Evolutionary conservation across 2,888 invertebrate genomes (phyloP).

Genomic region (Odontocerum albicorne): DNA sequence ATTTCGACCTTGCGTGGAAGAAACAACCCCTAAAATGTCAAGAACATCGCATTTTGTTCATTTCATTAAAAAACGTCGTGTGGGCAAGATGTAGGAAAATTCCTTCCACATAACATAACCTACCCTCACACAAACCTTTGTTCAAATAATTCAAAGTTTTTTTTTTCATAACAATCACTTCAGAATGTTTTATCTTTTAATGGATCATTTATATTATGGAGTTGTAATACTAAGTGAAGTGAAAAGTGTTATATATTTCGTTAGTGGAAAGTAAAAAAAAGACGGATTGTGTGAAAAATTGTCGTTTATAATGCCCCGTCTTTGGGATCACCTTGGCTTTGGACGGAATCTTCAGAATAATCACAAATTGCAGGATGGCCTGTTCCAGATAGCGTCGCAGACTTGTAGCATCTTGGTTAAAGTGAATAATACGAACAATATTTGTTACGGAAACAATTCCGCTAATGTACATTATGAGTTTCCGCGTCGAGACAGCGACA

Average conservation of each 20-base stretch:
- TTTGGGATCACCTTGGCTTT: constrained; percentile 63
- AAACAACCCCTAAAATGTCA: constrained; percentile 9
- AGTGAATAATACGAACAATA: constrained; percentile 76
- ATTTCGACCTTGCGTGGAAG: constrained; percentile 15
- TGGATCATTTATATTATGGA: too few species aligned
- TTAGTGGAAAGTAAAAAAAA: too few species aligned
- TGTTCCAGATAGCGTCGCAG: constrained; percentile 77
- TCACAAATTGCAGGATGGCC: constrained; percentile 71
- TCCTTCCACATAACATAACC: too few species aligned
- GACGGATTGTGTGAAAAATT: too few species aligned
- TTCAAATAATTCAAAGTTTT: too few species aligned
- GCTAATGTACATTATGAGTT: constrained; percentile 65
- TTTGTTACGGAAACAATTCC: constrained; percentile 66
- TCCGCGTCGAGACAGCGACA: constrained; percentile 42
- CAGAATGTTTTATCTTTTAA: too few species aligned
- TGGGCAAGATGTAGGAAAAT: too few species aligned
- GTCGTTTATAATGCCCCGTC: constrained; percentile 54
- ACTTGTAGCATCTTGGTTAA: constrained; percentile 77
- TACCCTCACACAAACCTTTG: too few species aligned
- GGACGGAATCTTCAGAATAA: constrained; percentile 57
- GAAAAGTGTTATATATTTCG: too few species aligned
- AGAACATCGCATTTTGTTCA: constrained; percentile 3
- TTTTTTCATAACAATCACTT: too few species aligned
- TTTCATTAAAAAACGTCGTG: not conserved
- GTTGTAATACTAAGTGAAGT: too few species aligned